phyloP scores from a whole-genome alignment of 23 tunicate genomes.

The Ascidia mentula region DNA sequence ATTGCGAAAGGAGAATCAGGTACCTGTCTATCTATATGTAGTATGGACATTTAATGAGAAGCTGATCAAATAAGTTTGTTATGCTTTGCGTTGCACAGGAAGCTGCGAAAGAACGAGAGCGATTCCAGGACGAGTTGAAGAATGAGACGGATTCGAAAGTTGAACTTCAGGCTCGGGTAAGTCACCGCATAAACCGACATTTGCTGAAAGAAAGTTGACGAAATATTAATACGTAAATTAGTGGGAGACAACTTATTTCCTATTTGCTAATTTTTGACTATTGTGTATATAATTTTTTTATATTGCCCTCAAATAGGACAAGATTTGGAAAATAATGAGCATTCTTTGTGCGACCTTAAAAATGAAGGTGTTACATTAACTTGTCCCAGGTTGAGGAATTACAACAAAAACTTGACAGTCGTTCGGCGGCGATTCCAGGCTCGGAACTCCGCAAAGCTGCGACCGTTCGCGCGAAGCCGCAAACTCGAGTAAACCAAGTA shows the following conservation, averaged over 20 bases:
- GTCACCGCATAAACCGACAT: not conserved
- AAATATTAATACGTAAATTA: too few relatives aligned
- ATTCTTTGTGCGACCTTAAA: too few relatives aligned
- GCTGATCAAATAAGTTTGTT: not conserved
- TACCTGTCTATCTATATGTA: not conserved
- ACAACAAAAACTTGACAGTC: constrained; percentile 63
- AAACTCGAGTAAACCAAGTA: constrained; percentile 81
- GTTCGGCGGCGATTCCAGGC: constrained; percentile 14
- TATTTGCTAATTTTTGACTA: too few relatives aligned
- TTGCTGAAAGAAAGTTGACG: too few relatives aligned
- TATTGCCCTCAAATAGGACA: too few relatives aligned
- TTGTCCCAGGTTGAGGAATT: constrained; percentile 56
- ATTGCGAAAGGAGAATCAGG: constrained; percentile 68
- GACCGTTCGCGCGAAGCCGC: constrained; percentile 54
- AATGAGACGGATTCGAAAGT: constrained; percentile 50
- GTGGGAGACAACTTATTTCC: too few relatives aligned
- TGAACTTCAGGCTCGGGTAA: constrained; percentile 64
- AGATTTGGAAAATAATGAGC: too few relatives aligned
- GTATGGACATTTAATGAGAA: not conserved
- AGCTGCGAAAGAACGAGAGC: constrained; percentile 35
- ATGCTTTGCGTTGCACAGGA: constrained; percentile 18
- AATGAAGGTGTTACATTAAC: too few relatives aligned
- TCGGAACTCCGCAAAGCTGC: constrained; percentile 65
- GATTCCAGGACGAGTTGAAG: constrained; percentile 43
- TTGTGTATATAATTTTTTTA: too few relatives aligned